Evolutionary conservation across 2,888 invertebrate species (phyloP).

Genomic region (Acanthosepion lycidas): DNA sequence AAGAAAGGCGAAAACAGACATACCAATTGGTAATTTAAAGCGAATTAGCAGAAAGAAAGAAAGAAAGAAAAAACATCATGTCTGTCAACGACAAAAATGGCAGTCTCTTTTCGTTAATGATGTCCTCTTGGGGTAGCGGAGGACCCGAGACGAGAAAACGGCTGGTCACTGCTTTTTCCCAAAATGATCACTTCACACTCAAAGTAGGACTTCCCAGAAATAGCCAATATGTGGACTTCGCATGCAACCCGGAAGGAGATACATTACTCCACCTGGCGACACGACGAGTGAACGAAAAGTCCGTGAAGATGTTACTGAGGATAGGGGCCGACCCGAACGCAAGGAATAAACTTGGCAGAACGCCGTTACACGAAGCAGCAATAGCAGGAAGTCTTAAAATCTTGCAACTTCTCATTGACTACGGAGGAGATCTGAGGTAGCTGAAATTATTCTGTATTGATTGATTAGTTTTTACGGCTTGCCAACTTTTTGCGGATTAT

Average conservation of each 20-base stretch:
- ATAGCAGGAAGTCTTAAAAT: background rate
- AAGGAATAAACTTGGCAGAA: background rate
- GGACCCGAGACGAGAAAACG: background rate
- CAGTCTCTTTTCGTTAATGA: background rate
- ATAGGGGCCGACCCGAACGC: background rate
- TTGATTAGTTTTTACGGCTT: too few relatives aligned
- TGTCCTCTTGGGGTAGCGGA: background rate
- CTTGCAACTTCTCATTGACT: background rate
- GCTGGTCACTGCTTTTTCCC: background rate
- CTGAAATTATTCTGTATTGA: background rate
- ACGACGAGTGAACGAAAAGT: background rate
- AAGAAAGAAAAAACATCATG: background rate
- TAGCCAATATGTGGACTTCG: constrained; percentile 9
- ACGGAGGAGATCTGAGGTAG: constrained; percentile 18
- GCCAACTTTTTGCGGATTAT: too few relatives aligned
- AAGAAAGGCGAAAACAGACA: background rate
- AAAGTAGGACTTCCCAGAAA: background rate
- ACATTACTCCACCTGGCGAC: background rate
- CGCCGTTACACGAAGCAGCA: background rate
- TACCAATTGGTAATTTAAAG: background rate
- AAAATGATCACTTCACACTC: background rate
- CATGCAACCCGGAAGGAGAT: background rate
- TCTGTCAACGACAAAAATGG: background rate
- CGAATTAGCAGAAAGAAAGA: background rate
- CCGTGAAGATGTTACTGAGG: background rate